Conservation (phyloP, 2,113 vertebrate species). For the Pleuronectes platessa region DNA sequence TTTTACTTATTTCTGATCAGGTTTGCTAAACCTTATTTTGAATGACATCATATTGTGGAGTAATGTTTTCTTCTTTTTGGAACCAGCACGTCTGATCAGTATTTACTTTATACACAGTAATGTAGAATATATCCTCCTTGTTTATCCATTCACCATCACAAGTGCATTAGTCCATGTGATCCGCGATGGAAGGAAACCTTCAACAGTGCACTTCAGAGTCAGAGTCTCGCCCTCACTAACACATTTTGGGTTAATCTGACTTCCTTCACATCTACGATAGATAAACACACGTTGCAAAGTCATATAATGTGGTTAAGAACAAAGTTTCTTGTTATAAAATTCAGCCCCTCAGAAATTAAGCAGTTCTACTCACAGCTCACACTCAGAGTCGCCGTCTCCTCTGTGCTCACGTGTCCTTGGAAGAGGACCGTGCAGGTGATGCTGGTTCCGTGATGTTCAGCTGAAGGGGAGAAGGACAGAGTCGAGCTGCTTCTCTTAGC, state of each 20-base stretch:
- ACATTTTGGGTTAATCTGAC: not conserved
- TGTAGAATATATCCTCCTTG: too few species aligned
- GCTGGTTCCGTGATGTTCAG: constrained; percentile 14
- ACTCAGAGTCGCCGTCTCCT: constrained; percentile 19
- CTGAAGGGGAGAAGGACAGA: constrained; percentile 51
- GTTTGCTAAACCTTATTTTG: too few species aligned
- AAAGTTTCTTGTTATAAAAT: too few species aligned
- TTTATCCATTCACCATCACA: too few species aligned
- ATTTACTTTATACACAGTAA: too few species aligned
- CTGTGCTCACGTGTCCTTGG: not conserved
- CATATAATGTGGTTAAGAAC: not conserved
- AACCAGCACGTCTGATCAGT: too few species aligned
- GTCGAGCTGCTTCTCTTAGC: constrained; percentile 22
- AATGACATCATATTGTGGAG: too few species aligned
- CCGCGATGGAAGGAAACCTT: constrained; percentile 51
- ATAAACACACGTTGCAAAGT: not conserved
- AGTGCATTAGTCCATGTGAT: constrained; percentile 44
- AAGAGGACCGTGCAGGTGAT: constrained; percentile 63
- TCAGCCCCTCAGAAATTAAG: not conserved
- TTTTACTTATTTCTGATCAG: too few species aligned
- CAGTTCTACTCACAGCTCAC: constrained; percentile 17
- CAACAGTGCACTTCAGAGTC: constrained; percentile 51
- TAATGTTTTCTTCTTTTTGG: too few species aligned
- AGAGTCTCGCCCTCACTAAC: constrained; percentile 48
- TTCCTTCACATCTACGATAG: constrained; percentile 31